phyloP scores from a whole-genome alignment of 2,797 vertebrate species.

The Pteropus rufus region DNA sequence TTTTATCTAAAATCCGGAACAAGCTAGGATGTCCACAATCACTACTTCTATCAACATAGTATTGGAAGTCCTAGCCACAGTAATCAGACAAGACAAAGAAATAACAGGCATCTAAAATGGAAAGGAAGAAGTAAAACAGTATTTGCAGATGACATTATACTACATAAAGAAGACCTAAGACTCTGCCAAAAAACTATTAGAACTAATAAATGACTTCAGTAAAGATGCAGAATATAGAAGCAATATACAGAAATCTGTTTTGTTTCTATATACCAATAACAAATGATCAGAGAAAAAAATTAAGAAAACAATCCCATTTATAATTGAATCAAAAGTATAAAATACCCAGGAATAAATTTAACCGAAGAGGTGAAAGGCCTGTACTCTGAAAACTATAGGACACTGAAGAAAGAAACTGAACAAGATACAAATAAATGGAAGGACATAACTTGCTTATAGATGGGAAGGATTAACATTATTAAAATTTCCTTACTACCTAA shows the following conservation, averaged over 20 bases:
- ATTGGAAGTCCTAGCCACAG: neutral
- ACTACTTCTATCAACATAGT: neutral
- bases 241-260: neutral
- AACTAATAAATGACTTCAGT: neutral
- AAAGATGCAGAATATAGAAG: neutral
- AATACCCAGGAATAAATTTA: neutral
- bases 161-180: too few species aligned
- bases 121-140: neutral
- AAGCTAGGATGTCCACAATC: neutral
- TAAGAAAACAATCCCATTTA: neutral
- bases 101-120: neutral
- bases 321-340: neutral
- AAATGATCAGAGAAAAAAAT: neutral
- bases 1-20: neutral
- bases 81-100: neutral
- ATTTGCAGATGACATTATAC: too few species aligned
- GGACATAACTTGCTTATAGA: neutral
- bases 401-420: neutral
- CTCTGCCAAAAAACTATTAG: neutral
- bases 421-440: neutral
- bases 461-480: neutral
- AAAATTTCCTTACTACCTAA: neutral
- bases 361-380: neutral
- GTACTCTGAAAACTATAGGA: neutral
- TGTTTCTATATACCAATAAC: neutral